Base-by-base conservation (phyloP, 2,797 vertebrate species). In the Gouania willdenowi region DNA sequence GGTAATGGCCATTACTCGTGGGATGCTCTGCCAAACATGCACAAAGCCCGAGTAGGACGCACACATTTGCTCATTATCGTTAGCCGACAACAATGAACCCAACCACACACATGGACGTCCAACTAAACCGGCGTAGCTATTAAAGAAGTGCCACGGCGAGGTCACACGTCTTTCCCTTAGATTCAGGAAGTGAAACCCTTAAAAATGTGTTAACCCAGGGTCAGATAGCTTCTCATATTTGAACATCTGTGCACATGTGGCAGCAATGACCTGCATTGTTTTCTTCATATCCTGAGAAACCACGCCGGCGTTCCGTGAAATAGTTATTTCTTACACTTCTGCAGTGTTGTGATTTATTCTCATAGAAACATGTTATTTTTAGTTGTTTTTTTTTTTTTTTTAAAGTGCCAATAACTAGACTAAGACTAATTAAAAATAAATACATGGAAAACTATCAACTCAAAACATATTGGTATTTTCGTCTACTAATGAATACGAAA, bases 1-100 rank as follows among this genome's bases (percentile, higher is more conserved):
- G 62, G 71, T 39, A 60, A 83, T 38, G 40, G 61, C 45, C 65
- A 73, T 83, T 82, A 81, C 60, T 60, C 25, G 52, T n/a, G 51
- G 69, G 61, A 49, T 60, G 59, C 16, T 51, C 51, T 46, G 5
- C 41, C 27, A 48, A 29, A 52, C 46, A 27, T 47, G 9, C 36
- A 33, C 9, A 5, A 23, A 26, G 19, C 35, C 26, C 12, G 12
- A 30, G 30, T 4, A 31, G 57, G 6, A 14, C 47, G 35, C 20
- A 16, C 11, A 24, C 51, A 53, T 28, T 26, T 33, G 12, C 7
- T 2, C 7, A 4, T 29, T 42, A 39, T 70, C 40, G 37, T 69
- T 76, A 66, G 51, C 43, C 41, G 11, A 26, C 13, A 23, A 20
- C 51, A 16, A 33, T 25, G 55, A 33, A 10, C 11, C 42, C 41